phyloP scores from a whole-genome alignment of 2,888 invertebrate genomes.

The Ischnus inquisitorius region DNA sequence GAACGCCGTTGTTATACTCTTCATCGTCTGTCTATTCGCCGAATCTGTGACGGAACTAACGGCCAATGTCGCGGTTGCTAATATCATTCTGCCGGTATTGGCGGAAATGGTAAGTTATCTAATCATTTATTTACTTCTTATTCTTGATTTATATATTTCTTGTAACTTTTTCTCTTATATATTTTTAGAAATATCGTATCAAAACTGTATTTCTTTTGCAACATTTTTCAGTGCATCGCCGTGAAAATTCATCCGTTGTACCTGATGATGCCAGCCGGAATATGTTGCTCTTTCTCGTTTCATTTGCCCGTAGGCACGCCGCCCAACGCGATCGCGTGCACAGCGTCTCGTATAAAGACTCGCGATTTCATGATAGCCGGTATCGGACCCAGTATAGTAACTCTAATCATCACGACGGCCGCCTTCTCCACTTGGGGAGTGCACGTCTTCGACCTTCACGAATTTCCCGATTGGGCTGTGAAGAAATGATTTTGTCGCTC shows the following conservation, averaged over 20 bases:
- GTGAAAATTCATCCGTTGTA: conserved; percentile 94
- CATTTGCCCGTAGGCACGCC: conserved; percentile 98
- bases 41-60: conserved; percentile 95
- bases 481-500: neutral
- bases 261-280: conserved; percentile 95
- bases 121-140: conserved; percentile 15
- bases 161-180: neutral
- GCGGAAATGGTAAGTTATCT: conserved; percentile 89
- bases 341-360: conserved; percentile 92
- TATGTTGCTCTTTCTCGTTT: conserved; percentile 96
- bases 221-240: conserved; percentile 88
- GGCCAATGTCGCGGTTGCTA: conserved; percentile 96
- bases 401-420: conserved; percentile 90
- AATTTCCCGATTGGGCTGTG: conserved; percentile 89
- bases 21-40: conserved; percentile 92
- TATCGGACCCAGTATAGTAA: conserved; percentile 92
- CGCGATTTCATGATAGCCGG: conserved; percentile 93
- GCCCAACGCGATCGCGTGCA: conserved; percentile 97
- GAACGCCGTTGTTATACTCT: conserved; percentile 89
- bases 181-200: no score
- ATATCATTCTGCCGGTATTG: conserved; percentile 94
- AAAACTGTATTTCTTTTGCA: neutral
- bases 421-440: conserved; percentile 92
- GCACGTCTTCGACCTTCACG: conserved; percentile 88
- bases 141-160: conserved; percentile 14